Conservation (phyloP, 1,140 invertebrate species). For the Potamilus streckersoni region DNA sequence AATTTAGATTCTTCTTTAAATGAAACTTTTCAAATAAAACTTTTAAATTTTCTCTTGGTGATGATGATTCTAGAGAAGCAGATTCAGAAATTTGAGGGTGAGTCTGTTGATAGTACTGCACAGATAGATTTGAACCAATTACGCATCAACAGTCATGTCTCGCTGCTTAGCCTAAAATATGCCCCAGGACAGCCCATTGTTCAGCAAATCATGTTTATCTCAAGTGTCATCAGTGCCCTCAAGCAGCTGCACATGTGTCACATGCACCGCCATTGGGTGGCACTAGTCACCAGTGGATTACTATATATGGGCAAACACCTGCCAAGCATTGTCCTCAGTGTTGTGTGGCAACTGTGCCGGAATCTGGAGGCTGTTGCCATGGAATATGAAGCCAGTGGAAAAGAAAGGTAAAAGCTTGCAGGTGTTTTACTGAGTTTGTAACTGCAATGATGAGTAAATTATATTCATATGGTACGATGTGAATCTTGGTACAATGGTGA, state of each 20-base stretch:
- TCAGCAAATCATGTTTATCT: slow-evolving; percentile 85
- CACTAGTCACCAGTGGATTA: slow-evolving; percentile 81
- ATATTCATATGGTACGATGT: too few species aligned
- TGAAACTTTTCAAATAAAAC: slow-evolving; percentile 82
- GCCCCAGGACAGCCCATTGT: slow-evolving; percentile 52
- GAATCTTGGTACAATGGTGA: too few species aligned
- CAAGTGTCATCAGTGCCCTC: slow-evolving; percentile 83
- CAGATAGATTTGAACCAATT: slow-evolving; percentile 46
- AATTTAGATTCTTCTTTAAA: slow-evolving; percentile 74
- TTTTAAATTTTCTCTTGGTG: slow-evolving; percentile 80
- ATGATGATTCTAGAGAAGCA: slow-evolving; percentile 85
- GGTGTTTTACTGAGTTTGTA: too few species aligned
- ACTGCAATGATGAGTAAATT: too few species aligned
- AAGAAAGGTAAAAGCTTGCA: slow-evolving; percentile 34
- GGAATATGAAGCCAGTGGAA: slow-evolving; percentile 39
- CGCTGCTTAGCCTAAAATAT: slow-evolving; percentile 45
- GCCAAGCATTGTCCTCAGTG: slow-evolving; percentile 80
- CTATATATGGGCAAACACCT: slow-evolving; percentile 81
- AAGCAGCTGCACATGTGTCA: slow-evolving; percentile 71
- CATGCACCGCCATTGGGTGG: slow-evolving; percentile 82
- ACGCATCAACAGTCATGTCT: slow-evolving; percentile 48
- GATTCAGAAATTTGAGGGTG: slow-evolving; percentile 56
- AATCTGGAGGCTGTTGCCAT: slow-evolving; percentile 79
- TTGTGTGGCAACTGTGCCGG: slow-evolving; percentile 85
- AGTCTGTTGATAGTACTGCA: slow-evolving; percentile 15